Evolutionary conservation across 1,140 invertebrate species (phyloP).

Genomic region (Papilio dardanus): DNA sequence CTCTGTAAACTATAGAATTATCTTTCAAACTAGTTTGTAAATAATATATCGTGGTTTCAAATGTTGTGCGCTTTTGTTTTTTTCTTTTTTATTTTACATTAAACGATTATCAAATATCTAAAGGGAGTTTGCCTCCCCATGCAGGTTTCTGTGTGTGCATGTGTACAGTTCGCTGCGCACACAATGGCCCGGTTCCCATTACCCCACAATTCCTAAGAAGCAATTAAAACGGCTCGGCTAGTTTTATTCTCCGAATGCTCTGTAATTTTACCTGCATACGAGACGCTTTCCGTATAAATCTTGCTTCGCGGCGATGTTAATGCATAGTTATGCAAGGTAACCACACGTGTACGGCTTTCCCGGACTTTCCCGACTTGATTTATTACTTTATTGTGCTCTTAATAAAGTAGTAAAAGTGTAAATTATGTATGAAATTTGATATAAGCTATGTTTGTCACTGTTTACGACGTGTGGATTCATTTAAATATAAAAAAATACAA

Average conservation of each 20-base stretch:
- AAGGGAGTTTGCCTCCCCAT: background rate
- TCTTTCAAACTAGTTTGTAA: too few relatives aligned
- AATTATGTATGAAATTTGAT: background rate
- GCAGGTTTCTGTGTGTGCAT: background rate
- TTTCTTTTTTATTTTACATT: background rate
- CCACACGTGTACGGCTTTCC: background rate
- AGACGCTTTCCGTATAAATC: constrained; percentile 30
- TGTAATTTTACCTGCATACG: constrained; percentile 35
- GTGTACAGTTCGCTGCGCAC: background rate
- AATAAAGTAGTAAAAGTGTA: background rate
- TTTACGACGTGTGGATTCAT: too few relatives aligned
- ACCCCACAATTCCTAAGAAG: constrained; percentile 33
- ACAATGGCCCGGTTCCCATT: constrained; percentile 29
- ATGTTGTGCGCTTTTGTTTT: background rate
- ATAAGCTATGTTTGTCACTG: background rate
- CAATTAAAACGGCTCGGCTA: constrained; percentile 35
- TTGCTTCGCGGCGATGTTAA: constrained; percentile 3
- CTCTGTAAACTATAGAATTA: too few relatives aligned
- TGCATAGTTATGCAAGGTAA: constrained; percentile 3
- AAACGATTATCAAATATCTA: background rate
- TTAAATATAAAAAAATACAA: too few relatives aligned
- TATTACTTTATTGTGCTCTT: constrained; percentile 8
- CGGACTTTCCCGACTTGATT: background rate
- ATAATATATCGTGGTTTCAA: too few relatives aligned
- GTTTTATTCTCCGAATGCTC: constrained; percentile 30